Evolutionary conservation across 1,140 invertebrate genomes (phyloP), one percentile per base, ranked within the genome.

Genomic region (Tachypleus tridentatus): DNA sequence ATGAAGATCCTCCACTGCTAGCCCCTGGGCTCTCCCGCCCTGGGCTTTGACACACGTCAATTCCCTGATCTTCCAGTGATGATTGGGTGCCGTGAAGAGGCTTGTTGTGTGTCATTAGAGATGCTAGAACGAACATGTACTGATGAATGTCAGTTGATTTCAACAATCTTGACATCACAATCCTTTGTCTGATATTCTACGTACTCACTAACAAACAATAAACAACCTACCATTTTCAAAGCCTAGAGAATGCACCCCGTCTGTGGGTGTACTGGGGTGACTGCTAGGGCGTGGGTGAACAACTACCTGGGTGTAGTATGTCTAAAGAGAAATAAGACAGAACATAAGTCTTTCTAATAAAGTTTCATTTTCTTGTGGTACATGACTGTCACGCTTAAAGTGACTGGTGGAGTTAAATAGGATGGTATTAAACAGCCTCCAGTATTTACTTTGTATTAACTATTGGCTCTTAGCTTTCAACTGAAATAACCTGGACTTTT

Each of bases 41-140:
- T 29, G 90, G 91, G 72, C 88, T 91, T 83, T 90, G 82, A 57
- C 73, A 69, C 80, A 85, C 83, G 73, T 85, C 84, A 70, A 85
- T 85, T 67, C 84, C 83, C 77, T 85, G 83, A 75, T 85, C 84
- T 73, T 85, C 84, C 49, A 76, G 61, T 61, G 74, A 74, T 51
- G 70, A 72, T 67, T 72, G 75, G 66, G 71, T 72, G 64, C 72
- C 72, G 72, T 70, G 63, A 62, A 49, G n/a, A 9, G 53, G n/a
- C 53, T 29, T 29, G 29, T 29, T 29, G 29, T 29, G 29, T 29
- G 29, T 29, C 29, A 29, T 29, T 2, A 29, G 29, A 54, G 8
- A 54, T n/a, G n/a, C 53, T 9, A 54, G n/a, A 54, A 53, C 54
- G 9, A 54, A 47, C 4, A 54, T 63, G 11, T 5, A 57, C 49